These are phyloP conservation scores for Cepphus grylle DNA, from an alignment of 2,113 vertebrate genomes.

Conservation along the genomic window DNA sequence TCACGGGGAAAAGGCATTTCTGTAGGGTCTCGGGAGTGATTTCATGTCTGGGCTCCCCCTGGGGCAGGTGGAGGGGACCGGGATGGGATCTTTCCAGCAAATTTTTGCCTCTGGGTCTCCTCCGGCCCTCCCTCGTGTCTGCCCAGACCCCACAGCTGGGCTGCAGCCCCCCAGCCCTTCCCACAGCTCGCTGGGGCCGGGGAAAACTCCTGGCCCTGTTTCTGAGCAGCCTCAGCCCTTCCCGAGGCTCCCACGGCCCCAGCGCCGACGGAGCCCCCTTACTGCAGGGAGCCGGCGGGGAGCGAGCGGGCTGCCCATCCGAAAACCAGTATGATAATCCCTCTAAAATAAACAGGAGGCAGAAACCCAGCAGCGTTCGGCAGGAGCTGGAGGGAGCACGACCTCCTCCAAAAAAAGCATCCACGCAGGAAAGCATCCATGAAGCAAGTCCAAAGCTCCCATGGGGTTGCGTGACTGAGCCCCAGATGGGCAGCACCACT, in stretches of 20 bases:
- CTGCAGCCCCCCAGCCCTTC: background rate
- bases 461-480: accelerated
- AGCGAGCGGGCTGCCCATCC: background rate
- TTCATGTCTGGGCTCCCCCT: background rate
- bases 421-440: accelerated
- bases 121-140: background rate
- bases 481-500: accelerated
- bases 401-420: background rate
- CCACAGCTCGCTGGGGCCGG: accelerated
- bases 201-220: background rate
- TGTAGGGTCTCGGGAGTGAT: background rate
- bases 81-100: background rate
- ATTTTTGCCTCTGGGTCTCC: background rate
- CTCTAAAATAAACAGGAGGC: background rate
- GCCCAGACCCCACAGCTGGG: background rate
- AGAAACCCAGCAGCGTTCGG: background rate
- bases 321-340: accelerated
- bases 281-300: background rate
- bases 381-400: background rate
- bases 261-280: background rate
- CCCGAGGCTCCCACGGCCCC: background rate
- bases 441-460: accelerated
- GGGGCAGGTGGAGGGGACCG: background rate
- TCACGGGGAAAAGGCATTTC: background rate
- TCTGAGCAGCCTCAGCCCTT: background rate